Percentiles rank a stretch among this genome's conserved stretches.
Evolutionary conservation across 2,797 vertebrate genomes (phyloP).

Genomic region (Gephyroberyx darwinii): DNA sequence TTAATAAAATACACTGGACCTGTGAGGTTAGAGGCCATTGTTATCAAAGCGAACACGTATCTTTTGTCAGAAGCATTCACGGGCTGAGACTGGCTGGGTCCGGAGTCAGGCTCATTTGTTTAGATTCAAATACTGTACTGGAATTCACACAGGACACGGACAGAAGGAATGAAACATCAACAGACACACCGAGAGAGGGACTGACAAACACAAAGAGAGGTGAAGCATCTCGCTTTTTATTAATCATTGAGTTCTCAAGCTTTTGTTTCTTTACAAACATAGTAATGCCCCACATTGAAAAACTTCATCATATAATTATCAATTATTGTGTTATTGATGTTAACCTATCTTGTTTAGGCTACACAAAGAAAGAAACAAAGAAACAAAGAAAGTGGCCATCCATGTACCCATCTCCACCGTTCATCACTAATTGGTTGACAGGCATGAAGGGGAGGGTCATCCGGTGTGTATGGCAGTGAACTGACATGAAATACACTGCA

Average conservation of each 20-base stretch:
- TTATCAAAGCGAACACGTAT: slow-evolving; percentile 26
- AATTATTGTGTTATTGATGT: background rate
- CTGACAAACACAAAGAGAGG: background rate
- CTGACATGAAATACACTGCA: background rate
- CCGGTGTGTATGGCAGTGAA: background rate
- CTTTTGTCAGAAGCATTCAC: slow-evolving; percentile 29
- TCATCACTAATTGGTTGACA: slow-evolving; percentile 9
- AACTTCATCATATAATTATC: background rate
- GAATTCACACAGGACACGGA: background rate
- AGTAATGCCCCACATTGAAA: background rate
- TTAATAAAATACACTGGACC: slow-evolving; percentile 29
- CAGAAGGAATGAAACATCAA: background rate
- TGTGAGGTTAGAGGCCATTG: slow-evolving; percentile 1
- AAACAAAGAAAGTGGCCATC: background rate
- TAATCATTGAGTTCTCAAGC: background rate
- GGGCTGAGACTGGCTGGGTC: slow-evolving; percentile 1
- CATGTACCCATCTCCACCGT: background rate
- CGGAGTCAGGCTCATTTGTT: slow-evolving; percentile 25
- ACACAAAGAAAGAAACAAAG: slow-evolving; percentile 1
- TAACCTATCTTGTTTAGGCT: background rate
- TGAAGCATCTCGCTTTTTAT: background rate
- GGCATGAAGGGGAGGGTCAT: slow-evolving; percentile 3
- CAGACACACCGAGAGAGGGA: background rate
- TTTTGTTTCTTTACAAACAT: background rate
- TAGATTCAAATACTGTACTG: slow-evolving; percentile 52